These are phyloP conservation scores for Samia ricini DNA, from an alignment of 1,140 invertebrate species.

Conservation along the genomic window DNA sequence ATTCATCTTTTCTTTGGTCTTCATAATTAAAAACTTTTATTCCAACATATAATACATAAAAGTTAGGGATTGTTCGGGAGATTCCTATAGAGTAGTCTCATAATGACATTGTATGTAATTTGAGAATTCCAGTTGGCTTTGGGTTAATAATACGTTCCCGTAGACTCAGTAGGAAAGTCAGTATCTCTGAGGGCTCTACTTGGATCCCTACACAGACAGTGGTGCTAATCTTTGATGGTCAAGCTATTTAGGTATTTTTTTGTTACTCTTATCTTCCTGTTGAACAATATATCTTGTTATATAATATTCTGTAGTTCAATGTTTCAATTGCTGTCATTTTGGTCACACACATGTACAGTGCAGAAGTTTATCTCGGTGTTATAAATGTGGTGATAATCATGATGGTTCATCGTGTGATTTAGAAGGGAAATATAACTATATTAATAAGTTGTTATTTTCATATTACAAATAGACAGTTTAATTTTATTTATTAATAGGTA, in stretches of 20 bases:
- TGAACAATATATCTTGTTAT: slow-evolving; percentile 17
- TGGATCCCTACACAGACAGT: slow-evolving; percentile 12
- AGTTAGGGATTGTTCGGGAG: slow-evolving; percentile 11
- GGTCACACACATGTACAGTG: slow-evolving; percentile 19
- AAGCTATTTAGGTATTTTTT: slow-evolving; percentile 11
- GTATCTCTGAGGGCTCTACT: background rate
- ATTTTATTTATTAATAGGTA: too few species aligned
- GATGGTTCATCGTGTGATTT: background rate
- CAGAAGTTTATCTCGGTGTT: slow-evolving; percentile 8
- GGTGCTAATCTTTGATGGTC: slow-evolving; percentile 19
- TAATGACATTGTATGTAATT: slow-evolving; percentile 11
- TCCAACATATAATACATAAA: slow-evolving; percentile 11
- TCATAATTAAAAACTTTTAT: slow-evolving; percentile 12
- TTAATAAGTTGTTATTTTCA: too few species aligned
- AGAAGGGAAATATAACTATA: background rate
- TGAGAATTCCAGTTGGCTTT: slow-evolving; percentile 12
- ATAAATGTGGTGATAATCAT: slow-evolving; percentile 10
- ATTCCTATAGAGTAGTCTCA: slow-evolving; percentile 12
- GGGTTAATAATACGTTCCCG: slow-evolving; percentile 16
- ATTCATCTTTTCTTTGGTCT: too few species aligned
- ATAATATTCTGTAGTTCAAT: slow-evolving; percentile 18
- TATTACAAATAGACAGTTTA: too few species aligned
- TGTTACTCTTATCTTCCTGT: slow-evolving; percentile 11
- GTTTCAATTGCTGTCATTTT: slow-evolving; percentile 26
- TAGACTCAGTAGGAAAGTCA: slow-evolving; percentile 9